phyloP scores from a whole-genome alignment of 2,113 vertebrate genomes.

The Oryzias melastigma region DNA sequence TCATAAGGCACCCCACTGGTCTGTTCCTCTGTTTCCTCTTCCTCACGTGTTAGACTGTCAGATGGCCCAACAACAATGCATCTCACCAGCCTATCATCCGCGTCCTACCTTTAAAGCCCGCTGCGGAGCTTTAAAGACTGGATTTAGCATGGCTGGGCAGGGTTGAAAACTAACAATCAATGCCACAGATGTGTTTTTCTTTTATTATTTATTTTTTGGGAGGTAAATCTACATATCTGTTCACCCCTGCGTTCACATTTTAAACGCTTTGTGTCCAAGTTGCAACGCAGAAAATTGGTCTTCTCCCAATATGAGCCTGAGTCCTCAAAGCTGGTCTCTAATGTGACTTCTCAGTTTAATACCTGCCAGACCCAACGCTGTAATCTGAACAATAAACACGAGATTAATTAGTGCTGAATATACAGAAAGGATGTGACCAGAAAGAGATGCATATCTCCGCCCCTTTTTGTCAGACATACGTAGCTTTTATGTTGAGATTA shows the following conservation, averaged over 20 bases:
- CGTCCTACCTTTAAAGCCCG: slow-evolving; percentile 65
- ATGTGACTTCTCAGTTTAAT: slow-evolving; percentile 59
- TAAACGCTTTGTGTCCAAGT: slow-evolving; percentile 46
- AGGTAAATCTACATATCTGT: slow-evolving; percentile 57
- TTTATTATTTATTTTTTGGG: too few species aligned
- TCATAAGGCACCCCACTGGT: slow-evolving; percentile 72
- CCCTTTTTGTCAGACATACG: slow-evolving; percentile 42
- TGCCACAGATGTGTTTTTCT: slow-evolving; percentile 38
- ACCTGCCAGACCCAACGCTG: slow-evolving; percentile 65
- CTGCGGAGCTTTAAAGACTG: slow-evolving; percentile 68
- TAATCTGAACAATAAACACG: slow-evolving; percentile 77
- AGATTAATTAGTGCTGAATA: slow-evolving; percentile 73
- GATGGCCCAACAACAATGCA: slow-evolving; percentile 73
- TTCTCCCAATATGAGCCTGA: slow-evolving; percentile 37
- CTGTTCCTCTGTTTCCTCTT: slow-evolving; percentile 61
- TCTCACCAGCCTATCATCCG: slow-evolving; percentile 62
- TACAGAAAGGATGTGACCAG: slow-evolving; percentile 69
- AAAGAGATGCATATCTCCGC: slow-evolving; percentile 63
- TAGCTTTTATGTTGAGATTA: slow-evolving; percentile 29
- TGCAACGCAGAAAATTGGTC: slow-evolving; percentile 34
- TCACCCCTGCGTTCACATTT: slow-evolving; percentile 55
- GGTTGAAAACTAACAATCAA: slow-evolving; percentile 63
- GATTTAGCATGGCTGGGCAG: slow-evolving; percentile 72
- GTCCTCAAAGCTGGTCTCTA: slow-evolving; percentile 40
- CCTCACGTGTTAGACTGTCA: slow-evolving; percentile 66